A percentile compares a stretch with the other conserved stretches of the same genome.
Evolutionary conservation across 2,888 invertebrate species (phyloP).

Genomic region (Drosophila monieri): DNA sequence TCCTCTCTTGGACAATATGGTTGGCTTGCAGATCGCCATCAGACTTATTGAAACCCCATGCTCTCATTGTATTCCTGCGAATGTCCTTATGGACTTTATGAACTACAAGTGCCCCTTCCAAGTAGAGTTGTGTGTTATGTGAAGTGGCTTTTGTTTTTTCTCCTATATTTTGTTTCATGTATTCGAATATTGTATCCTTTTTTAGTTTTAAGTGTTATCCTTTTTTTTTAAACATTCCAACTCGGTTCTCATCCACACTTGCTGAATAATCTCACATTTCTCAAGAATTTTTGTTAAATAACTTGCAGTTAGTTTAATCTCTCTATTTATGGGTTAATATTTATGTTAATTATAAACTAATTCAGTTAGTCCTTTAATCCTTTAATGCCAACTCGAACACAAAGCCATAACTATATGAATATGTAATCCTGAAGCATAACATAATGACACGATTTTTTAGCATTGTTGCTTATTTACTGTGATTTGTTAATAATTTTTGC

Average conservation of each 20-base stretch:
- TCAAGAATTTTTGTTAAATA: constrained; percentile 10
- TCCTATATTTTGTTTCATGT: not conserved
- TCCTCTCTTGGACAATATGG: not conserved
- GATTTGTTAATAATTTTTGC: constrained; percentile 75
- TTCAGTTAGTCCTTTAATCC: constrained; percentile 3
- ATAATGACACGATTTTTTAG: constrained; percentile 52
- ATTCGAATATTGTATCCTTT: constrained; percentile 18
- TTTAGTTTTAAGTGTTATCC: constrained; percentile 60
- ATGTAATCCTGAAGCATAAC: constrained; percentile 21
- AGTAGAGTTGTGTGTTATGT: constrained; percentile 33
- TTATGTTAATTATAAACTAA: constrained; percentile 23
- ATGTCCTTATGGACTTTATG: constrained; percentile 6
- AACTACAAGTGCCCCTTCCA: constrained; percentile 50
- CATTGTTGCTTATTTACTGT: constrained; percentile 76
- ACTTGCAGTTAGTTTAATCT: constrained; percentile 5
- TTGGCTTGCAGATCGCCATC: constrained; percentile 11
- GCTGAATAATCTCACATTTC: constrained; percentile 36
- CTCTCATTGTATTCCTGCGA: constrained; percentile 17
- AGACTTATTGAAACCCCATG: constrained; percentile 4
- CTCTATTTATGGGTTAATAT: constrained; percentile 11
- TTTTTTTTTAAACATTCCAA: constrained; percentile 56
- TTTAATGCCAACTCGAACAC: constrained; percentile 1
- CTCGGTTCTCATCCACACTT: constrained; percentile 22
- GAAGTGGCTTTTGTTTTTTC: constrained; percentile 7
- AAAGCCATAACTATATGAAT: constrained; percentile 33